phyloP scores from a whole-genome alignment of 2,797 vertebrate species.

The Notamacropus eugenii region DNA sequence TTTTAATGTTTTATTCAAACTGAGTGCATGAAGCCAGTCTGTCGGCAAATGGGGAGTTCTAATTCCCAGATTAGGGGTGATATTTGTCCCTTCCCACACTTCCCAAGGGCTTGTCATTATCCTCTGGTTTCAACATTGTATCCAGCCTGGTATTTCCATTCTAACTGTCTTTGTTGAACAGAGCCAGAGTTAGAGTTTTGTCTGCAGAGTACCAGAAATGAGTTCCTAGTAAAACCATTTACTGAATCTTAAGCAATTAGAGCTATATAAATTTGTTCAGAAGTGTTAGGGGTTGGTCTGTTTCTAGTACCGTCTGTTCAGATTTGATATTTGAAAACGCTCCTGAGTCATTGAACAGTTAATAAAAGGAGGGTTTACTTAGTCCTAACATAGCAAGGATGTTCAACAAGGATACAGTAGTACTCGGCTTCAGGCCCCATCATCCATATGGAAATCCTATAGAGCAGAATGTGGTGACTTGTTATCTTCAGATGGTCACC shows the following conservation, averaged over 20 bases:
- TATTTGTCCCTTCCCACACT: background rate
- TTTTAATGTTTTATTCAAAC: constrained; percentile 66
- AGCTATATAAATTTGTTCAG: background rate
- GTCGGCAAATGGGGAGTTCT: constrained; percentile 25
- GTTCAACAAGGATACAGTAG: background rate
- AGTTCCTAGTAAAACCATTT: background rate
- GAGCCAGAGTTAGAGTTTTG: background rate
- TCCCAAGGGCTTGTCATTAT: background rate
- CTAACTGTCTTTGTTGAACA: background rate
- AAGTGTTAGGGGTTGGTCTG: background rate
- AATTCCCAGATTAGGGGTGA: constrained; percentile 2
- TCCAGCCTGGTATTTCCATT: constrained; percentile 10
- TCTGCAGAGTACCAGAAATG: background rate
- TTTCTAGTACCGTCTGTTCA: background rate
- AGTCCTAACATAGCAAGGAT: background rate
- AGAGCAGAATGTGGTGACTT: background rate
- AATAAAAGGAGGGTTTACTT: background rate
- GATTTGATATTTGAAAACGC: background rate
- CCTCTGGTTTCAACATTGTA: background rate
- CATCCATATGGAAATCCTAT: background rate
- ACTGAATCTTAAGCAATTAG: background rate
- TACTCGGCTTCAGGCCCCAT: background rate
- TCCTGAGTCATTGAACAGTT: background rate
- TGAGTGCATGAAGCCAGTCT: constrained; percentile 17
- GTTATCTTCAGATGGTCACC: background rate